These are phyloP conservation scores for Charadrius vociferus DNA, from an alignment of 2,113 vertebrate species.

Conservation along the genomic window DNA sequence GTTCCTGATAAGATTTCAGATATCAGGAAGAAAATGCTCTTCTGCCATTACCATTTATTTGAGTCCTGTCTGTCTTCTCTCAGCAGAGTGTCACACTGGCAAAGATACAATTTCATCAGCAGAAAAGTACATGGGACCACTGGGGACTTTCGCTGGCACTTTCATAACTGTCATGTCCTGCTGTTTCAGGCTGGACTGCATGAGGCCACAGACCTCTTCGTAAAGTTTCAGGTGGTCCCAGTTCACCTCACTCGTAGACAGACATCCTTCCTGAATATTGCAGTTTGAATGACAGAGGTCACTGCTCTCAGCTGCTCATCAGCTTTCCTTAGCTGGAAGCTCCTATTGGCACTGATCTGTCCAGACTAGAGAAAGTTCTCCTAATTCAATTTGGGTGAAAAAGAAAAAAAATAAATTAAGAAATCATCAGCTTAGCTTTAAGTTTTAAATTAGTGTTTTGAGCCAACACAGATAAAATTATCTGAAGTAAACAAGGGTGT, in stretches of 20 bases:
- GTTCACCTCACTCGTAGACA: not conserved
- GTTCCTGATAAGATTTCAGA: not conserved
- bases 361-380: not conserved
- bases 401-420: too few species aligned
- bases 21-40: not conserved
- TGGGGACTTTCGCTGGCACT: not conserved
- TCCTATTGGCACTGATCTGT: not conserved
- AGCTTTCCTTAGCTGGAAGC: not conserved
- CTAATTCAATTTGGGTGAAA: not conserved
- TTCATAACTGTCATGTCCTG: not conserved
- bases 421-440: not conserved
- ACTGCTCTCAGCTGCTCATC: not conserved
- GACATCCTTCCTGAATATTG: not conserved
- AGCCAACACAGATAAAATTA: not conserved
- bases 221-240: not conserved
- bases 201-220: not conserved
- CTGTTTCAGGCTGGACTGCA: not conserved
- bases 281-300: not conserved
- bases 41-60: not conserved
- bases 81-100: not conserved
- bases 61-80: not conserved
- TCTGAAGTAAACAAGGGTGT: not conserved
- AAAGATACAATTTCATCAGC: not conserved
- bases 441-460: not conserved
- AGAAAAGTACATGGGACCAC: not conserved